Evolutionary conservation across 2,797 vertebrate genomes (phyloP), one percentile per base, ranked within the genome.

Genomic region (Limosa lapponica): DNA sequence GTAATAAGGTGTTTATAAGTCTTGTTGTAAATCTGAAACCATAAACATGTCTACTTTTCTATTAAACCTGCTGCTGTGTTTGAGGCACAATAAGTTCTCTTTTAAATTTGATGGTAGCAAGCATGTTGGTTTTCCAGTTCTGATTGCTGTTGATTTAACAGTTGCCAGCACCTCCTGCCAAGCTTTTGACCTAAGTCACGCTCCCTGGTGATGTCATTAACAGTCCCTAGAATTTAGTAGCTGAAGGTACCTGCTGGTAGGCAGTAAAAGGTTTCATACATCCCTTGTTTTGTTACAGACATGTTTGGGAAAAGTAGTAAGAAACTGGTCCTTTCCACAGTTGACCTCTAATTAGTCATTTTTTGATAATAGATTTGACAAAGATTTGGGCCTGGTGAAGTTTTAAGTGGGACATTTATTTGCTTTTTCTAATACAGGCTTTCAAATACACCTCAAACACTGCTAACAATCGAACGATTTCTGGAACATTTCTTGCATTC

Each of bases 1-100:
- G 97, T 98, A 98, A 98, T 98, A 98, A 98, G 97, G 96, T 98
- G 97, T 98, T 98, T 98, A 98, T 98, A 98, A 98, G 97, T 79
- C 96, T 69, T 96, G 97, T 96, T 97, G 97, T 98, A 98, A 98
- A 98, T 98, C 97, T 98, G 94, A 95, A 97, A 95, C 97, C 96
- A 98, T 98, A 98, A 98, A 98, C 96, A 97, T 97, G 98, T 97
- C 98, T 98, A 92, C 97, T 97, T 97, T 98, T 98, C 97, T 98
- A 93, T 98, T 98, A 98, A 98, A 97, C 89, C 90, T 96, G 96
- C 96, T 97, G 97, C 96, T 98, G 96, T 97, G 97, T 97, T 91
- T 92, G 93, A 95, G 93, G 93, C 91, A 98, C 97, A 98, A 94
- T 98, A 97, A 98, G 96, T 93, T 97, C 98, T 97, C 97, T 98